phyloP scores from a whole-genome alignment of 2,113 vertebrate genomes.

The Pelecanus crispus region DNA sequence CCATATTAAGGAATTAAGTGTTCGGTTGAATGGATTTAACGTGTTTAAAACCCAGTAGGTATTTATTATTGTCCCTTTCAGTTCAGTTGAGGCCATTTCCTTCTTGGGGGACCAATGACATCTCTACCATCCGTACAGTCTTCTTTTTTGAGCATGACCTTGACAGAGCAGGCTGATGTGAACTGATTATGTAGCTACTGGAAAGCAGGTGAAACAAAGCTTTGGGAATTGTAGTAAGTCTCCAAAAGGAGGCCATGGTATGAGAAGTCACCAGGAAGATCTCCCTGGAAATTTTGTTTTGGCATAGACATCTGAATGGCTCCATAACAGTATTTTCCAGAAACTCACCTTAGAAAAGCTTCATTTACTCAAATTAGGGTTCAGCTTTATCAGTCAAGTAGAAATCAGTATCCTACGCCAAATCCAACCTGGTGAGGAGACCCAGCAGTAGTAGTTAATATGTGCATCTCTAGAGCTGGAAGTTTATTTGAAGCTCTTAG shows the following conservation, averaged over 20 bases:
- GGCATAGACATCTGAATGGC: background rate
- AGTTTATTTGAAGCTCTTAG: background rate
- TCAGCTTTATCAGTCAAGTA: background rate
- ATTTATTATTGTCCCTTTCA: background rate
- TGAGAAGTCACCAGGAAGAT: background rate
- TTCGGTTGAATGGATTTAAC: background rate
- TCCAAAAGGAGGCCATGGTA: background rate
- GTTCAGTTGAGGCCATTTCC: background rate
- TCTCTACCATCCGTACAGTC: background rate
- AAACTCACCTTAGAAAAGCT: background rate
- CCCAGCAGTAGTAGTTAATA: background rate
- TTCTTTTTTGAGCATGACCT: background rate
- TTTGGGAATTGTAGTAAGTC: background rate
- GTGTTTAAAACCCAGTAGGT: background rate
- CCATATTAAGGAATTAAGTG: background rate
- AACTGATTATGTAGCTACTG: background rate
- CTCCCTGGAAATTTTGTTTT: background rate
- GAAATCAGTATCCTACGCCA: background rate
- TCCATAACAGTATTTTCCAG: background rate
- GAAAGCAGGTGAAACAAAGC: background rate
- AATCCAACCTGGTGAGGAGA: background rate
- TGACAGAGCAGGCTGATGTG: background rate
- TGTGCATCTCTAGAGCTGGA: background rate
- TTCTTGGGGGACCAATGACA: background rate
- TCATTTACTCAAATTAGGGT: background rate